Base-by-base conservation (phyloP, 2,888 invertebrate species). In the Euzophera pinguis region DNA sequence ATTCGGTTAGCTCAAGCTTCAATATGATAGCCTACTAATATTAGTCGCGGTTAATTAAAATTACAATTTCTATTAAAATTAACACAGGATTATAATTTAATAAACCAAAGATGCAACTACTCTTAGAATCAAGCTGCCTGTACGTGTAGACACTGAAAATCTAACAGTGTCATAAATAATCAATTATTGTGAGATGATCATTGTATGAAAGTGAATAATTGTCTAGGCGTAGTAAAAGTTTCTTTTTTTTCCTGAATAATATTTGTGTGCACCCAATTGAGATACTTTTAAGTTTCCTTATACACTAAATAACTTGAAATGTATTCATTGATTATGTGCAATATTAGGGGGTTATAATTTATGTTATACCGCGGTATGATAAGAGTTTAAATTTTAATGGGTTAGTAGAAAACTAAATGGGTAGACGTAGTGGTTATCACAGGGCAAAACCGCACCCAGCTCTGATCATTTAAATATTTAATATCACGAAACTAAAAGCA, bases 401-500 rank as follows among this genome's bases (percentile, higher is more conserved):
- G 37, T 35, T 10, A 43, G 13, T 43, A 27, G 13, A 14, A 34
- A 32, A 32, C 3, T 22, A 22, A 38, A 5, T 38, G 45, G 45
- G 45, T 45, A 45, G 45, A 45, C 32, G 14, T 45, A 45, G 39
- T n/a, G 35, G n/a, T n/a, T 42, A 42, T 6, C 3, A 27, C 10
- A 41, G 41, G 27, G 27, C 42, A 42, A 22, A 27, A 13, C 17
- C 22, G 22, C 41, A 14, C 43, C 43, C 43, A 43, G 12, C 43
- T 13, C 43, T 27, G 27, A 42, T 22, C 41, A 41, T 41, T 47
- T 14, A 47, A 9, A 45, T 13, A 42, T 22, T 39, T 9, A 37
- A 48, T 48, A n/a, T n/a, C 48, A 48, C 17, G 22, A 38, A 48
- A 38, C 10, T 10, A 32, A 43, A 42, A 50, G 50, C 50, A 50